phyloP scores from a whole-genome alignment of 2,797 vertebrate species.

The Peromyscus melanophrys region DNA sequence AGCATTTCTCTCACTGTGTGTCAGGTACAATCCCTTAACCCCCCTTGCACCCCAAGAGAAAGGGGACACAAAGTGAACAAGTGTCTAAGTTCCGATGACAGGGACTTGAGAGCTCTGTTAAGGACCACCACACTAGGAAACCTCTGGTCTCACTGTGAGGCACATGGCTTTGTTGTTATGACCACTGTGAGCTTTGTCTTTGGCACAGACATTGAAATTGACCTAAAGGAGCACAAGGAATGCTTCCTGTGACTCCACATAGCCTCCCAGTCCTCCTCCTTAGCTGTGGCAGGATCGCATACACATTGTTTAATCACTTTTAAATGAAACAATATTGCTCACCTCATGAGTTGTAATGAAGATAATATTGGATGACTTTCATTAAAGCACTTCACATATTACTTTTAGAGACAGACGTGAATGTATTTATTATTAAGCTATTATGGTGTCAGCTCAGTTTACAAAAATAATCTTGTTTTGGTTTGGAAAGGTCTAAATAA shows the following conservation, averaged over 20 bases:
- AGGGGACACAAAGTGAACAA: background rate
- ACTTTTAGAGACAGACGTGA: background rate
- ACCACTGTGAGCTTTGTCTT: background rate
- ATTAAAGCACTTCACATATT: constrained; percentile 20
- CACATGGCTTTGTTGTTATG: background rate
- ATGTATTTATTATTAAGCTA: constrained; percentile 28
- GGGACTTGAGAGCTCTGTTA: background rate
- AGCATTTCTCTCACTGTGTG: background rate
- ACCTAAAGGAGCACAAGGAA: background rate
- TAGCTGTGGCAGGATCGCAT: background rate
- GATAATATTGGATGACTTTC: background rate
- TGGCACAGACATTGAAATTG: background rate
- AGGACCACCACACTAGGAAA: background rate
- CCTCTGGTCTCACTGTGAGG: background rate
- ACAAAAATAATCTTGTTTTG: background rate
- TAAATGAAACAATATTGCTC: constrained; percentile 6
- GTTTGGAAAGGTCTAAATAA: constrained; percentile 18
- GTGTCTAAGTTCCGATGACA: background rate
- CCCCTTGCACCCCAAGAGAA: background rate
- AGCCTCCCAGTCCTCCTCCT: background rate
- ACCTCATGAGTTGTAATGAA: constrained; percentile 41
- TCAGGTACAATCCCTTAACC: background rate
- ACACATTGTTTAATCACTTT: constrained; percentile 14
- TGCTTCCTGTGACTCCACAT: constrained; percentile 2
- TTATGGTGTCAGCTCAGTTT: constrained; percentile 14